Evolutionary conservation across 2,113 vertebrate genomes (phyloP), one percentile per base, ranked within the genome.

Genomic region (Anser cygnoides): DNA sequence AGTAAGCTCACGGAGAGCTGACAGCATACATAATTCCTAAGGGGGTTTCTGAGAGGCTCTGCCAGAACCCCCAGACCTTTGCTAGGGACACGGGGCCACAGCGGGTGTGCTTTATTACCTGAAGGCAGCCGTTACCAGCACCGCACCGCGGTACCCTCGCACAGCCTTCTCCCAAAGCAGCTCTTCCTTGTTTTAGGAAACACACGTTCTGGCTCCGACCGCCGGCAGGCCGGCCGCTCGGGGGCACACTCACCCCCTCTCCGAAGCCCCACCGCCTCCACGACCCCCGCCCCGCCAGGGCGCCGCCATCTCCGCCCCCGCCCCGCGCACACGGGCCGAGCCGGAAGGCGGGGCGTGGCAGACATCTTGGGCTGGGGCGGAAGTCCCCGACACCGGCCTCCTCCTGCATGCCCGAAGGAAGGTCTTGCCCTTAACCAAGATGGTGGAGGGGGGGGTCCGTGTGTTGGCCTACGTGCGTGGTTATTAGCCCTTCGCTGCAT

Each of bases 171-270:
- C 57, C 72, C 20, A 14, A 50, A 57, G 33, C 1, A 6, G 7
- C 13, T 75, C 33, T 9, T 25, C 54, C 44, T 20, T 14, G 10
- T 5, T 21, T 29, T 26, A 37, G 35, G 25, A 16, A 72, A 46
- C 41, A 18, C 10, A 4, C 4, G 6, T 21, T 22, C 28, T 11
- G 4, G 17, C 10, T 41, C 59, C 61, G 37, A 41, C 11, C 10
- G 8, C 66, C 11, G 33, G 62, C 43, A 9, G 41, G 17, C 20
- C 7, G 25, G 16, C 13, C 37, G 2, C 10, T 46, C 37, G 49
- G 6, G 8, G 2, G 2, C 3, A 6, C 10, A 1, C 1, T 19
- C 44, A 10, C 28, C 25, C 29, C 23, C 37, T 1, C 5, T 10
- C 46, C 20, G 5, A 19, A 29, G 26, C 16, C 22, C 19, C 3